Evolutionary conservation across 2,888 invertebrate genomes (phyloP).

Genomic region (Acanthopleura granulata): DNA sequence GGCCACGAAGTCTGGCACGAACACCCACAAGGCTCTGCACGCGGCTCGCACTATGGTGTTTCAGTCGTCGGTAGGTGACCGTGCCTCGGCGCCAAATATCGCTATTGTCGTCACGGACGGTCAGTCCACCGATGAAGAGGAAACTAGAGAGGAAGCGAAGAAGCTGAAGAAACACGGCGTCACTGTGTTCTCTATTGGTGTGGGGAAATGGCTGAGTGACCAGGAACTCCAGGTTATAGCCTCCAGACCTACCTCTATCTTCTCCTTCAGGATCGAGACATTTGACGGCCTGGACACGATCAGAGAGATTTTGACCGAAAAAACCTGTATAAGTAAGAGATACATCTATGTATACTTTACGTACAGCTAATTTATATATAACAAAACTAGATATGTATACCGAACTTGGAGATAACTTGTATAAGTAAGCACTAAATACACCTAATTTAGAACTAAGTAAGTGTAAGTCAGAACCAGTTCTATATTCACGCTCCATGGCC

Average conservation of each 20-base stretch:
- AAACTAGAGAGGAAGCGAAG: neutral
- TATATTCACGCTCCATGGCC: no score
- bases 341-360: no score
- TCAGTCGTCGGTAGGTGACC: neutral
- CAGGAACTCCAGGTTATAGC: slow-evolving; percentile 1
- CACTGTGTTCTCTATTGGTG: slow-evolving; percentile 9
- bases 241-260: neutral
- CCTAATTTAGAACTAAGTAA: no score
- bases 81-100: slow-evolving; percentile 1
- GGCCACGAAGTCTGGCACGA: neutral
- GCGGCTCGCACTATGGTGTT: neutral
- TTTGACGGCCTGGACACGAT: neutral
- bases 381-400: no score
- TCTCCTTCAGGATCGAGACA: neutral
- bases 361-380: no score
- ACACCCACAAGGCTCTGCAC: neutral
- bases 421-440: no score
- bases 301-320: neutral
- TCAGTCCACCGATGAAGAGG: neutral
- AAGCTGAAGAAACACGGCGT: neutral
- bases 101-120: slow-evolving; percentile 8
- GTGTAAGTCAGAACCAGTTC: no score
- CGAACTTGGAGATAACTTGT: no score
- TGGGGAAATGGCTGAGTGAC: slow-evolving; percentile 13
- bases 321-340: neutral